Percentiles rank a stretch among this genome's conserved stretches.
These are phyloP conservation scores for Caenorhabditis sp. DNA, from an alignment of 2,888 invertebrate species.

Conservation along the genomic window DNA sequence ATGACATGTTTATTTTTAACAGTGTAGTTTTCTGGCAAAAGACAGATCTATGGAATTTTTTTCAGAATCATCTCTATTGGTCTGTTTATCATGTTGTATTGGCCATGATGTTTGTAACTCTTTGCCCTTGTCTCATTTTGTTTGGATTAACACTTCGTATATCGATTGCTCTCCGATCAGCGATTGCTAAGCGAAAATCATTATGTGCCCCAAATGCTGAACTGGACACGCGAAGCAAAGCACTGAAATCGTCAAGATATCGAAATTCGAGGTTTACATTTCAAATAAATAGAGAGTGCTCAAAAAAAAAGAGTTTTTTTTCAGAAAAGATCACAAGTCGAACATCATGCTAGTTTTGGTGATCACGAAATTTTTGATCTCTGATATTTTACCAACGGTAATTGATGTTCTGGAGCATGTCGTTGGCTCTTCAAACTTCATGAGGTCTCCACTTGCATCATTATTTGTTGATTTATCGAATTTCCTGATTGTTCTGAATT, in stretches of 20 bases:
- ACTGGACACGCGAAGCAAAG: constrained; percentile 50
- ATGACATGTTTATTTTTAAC: not conserved
- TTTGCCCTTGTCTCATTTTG: constrained; percentile 64
- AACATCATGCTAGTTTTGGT: constrained; percentile 68
- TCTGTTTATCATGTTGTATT: constrained; percentile 65
- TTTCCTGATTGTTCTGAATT: constrained; percentile 68
- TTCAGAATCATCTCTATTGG: constrained; percentile 66
- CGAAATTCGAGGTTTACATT: constrained; percentile 30
- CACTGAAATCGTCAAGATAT: constrained; percentile 32
- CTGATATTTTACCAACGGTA: constrained; percentile 69
- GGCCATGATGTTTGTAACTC: constrained; percentile 63
- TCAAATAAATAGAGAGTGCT: not conserved
- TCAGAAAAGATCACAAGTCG: constrained; percentile 67
- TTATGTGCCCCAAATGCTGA: constrained; percentile 56
- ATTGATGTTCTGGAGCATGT: constrained; percentile 69
- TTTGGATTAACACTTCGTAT: constrained; percentile 62
- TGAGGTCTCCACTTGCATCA: constrained; percentile 64
- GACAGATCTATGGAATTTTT: not conserved
- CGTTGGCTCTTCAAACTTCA: constrained; percentile 64
- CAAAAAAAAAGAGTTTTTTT: too few relatives aligned
- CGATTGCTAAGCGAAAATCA: constrained; percentile 52
- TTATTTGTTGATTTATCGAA: constrained; percentile 67
- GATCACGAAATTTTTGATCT: constrained; percentile 67
- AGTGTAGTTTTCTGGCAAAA: not conserved
- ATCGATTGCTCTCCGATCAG: constrained; percentile 44